Percentiles rank a stretch among this genome's conserved stretches.
phyloP scores from a whole-genome alignment of 92 coral and sea anemone species.

The Palythoa grandiflora region DNA sequence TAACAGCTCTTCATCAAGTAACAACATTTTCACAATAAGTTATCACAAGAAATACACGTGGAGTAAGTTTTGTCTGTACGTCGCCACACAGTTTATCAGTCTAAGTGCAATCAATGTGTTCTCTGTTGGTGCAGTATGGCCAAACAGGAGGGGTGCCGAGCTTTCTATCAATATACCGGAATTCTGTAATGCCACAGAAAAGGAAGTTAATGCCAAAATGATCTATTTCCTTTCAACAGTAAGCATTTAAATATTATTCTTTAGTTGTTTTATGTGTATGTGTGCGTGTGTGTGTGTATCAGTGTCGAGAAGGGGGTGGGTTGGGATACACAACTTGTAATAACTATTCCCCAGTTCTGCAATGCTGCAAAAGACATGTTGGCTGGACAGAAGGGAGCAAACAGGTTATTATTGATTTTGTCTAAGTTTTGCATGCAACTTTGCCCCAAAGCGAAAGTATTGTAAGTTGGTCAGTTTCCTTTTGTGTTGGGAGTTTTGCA shows the following conservation, averaged over 20 bases:
- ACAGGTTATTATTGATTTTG: too few species aligned
- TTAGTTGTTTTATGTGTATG: too few species aligned
- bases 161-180: neutral
- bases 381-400: too few species aligned
- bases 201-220: neutral
- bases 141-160: neutral
- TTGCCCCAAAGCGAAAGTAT: too few species aligned
- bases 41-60: neutral
- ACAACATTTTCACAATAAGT: neutral
- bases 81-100: neutral
- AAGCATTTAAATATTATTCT: neutral
- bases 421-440: too few species aligned
- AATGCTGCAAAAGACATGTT: too few species aligned
- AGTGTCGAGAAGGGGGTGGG: too few species aligned
- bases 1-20: neutral
- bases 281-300: too few species aligned
- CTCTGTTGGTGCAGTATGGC: conserved; percentile 1
- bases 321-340: too few species aligned
- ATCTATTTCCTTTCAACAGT: conserved; percentile 7
- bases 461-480: too few species aligned
- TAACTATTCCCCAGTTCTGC: too few species aligned
- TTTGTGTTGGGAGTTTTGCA: too few species aligned
- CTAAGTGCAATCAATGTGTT: neutral
- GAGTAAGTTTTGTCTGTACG: conserved; percentile 12
- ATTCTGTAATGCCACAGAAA: neutral